Base-by-base conservation (phyloP, 2,888 invertebrate species). In the Lasioglossum lativentre region DNA sequence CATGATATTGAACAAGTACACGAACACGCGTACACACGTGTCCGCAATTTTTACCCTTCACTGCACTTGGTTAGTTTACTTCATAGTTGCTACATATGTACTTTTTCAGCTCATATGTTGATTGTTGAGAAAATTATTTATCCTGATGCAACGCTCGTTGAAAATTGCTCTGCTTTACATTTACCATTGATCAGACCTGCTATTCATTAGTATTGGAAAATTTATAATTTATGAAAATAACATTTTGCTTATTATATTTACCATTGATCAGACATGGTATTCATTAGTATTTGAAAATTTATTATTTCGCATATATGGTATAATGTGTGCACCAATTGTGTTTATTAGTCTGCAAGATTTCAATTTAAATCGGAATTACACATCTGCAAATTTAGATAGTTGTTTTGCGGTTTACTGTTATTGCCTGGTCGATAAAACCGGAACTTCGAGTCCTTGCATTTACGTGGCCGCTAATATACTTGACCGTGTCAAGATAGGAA, bases 401-500 rank as follows among this genome's bases (percentile, higher is more conserved):
- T 40, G 68, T 68, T 68, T 4, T 38, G 38, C 30, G 34, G 34
- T 38, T n/a, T 23, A 23, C 38, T 34, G 38, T 68, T 34, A 12
- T 23, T 23, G 38, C 38, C n/a, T 23, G 10, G 3, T 3, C 38
- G 38, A n/a, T 38, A 40, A 23, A 68, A 68, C 68, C 68, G 68
- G 68, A 68, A 68, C 82, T 86, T 40, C 66, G 59, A 70, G 66
- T 75, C 73, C 78, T 66, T 78, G 78, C 56, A 14, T 27, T 40
- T 63, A 19, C 27, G 38, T 30, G 40, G 45, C 30, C 30, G 75
- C 68, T 59, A 70, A 59, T 70, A 78, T 63, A 76, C 73, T 83
- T 80, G 77, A 81, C 72, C 72, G 19, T 82, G 74, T 45, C 66
- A 70, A 70, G 38, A 72, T 66, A 38, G 42, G 34, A 52, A 52